Evolutionary conservation across 2,797 vertebrate species (phyloP).

Genomic region (Cossypha polioptera): DNA sequence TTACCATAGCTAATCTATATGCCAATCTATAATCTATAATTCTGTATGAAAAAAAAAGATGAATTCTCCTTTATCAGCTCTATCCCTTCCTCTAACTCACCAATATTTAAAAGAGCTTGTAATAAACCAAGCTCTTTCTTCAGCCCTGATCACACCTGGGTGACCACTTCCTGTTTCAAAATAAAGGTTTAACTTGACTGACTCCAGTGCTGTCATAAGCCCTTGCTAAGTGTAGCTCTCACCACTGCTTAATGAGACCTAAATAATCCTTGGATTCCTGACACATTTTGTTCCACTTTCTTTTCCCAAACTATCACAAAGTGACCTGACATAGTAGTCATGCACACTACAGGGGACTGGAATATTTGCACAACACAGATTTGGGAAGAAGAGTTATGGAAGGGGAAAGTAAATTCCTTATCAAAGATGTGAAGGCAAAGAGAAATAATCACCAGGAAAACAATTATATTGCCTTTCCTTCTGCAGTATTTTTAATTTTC

Average conservation of each 20-base stretch:
- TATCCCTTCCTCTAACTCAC: background rate
- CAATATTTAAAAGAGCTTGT: background rate
- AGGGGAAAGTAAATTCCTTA: background rate
- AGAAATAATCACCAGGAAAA: background rate
- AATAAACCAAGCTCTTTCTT: background rate
- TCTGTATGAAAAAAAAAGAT: background rate
- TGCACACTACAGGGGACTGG: background rate
- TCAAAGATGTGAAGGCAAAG: background rate
- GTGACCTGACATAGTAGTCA: background rate
- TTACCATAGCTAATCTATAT: background rate
- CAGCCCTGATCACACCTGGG: background rate
- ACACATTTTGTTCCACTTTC: background rate
- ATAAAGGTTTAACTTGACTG: background rate
- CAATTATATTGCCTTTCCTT: background rate
- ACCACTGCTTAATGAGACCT: background rate
- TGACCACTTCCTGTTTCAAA: background rate
- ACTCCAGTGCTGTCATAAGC: background rate
- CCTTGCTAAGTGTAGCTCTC: background rate
- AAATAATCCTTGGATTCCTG: background rate
- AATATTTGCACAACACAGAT: background rate
- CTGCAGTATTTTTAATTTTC: conserved; percentile 1
- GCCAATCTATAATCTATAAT: background rate
- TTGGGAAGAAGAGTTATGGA: background rate
- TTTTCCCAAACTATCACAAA: background rate
- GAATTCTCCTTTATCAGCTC: background rate